phyloP scores from a whole-genome alignment of 2,797 vertebrate genomes.

The Anisognathus igniventris region DNA sequence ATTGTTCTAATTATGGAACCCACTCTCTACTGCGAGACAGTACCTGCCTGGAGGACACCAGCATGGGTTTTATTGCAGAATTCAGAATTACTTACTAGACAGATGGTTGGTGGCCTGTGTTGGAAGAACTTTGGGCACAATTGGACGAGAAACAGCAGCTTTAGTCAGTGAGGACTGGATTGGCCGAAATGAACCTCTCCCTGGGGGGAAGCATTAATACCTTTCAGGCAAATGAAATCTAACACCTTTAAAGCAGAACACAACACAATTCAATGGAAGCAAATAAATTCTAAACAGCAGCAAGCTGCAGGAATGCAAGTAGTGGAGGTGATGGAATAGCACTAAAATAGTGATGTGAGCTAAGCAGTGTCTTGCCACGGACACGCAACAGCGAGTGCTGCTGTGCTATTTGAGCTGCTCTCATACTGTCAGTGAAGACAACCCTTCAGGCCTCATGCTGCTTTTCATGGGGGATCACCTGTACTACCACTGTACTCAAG shows the following conservation, averaged over 20 bases:
- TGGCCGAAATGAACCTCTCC: conserved; percentile 95
- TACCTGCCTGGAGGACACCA: background rate
- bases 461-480: background rate
- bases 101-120: conserved; percentile 78
- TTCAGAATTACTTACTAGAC: conserved; percentile 81
- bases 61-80: background rate
- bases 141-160: conserved; percentile 80
- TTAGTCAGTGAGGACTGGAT: conserved; percentile 89
- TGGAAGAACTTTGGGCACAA: conserved; percentile 83
- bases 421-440: background rate
- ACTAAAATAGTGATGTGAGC: background rate
- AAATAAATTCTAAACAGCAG: background rate
- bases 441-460: background rate
- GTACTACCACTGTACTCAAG: background rate
- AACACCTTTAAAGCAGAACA: background rate
- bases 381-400: background rate
- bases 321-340: background rate
- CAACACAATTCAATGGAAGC: background rate
- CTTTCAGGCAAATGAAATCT: background rate
- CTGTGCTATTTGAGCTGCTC: background rate
- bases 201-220: conserved; percentile 68
- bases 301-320: background rate
- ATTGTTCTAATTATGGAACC: background rate
- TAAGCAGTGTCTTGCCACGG: background rate
- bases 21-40: background rate